phyloP scores from a whole-genome alignment of 2,888 invertebrate species.

The Cremastobaeus sp. region DNA sequence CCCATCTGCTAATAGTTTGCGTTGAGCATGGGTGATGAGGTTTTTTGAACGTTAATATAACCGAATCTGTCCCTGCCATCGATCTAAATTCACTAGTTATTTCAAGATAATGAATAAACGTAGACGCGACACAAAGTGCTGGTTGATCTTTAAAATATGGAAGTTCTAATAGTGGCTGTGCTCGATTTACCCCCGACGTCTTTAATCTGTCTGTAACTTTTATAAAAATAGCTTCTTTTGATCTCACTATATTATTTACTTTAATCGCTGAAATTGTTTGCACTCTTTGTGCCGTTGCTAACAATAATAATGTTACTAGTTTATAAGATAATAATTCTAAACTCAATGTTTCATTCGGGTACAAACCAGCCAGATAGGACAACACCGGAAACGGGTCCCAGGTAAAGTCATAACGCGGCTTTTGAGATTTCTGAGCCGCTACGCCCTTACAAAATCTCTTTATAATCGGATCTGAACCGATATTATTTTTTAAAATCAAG shows the following conservation, averaged over 20 bases:
- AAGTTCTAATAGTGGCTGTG: neutral
- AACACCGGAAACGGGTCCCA: neutral
- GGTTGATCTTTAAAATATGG: neutral
- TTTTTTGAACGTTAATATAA: neutral
- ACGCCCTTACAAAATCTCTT: neutral
- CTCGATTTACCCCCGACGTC: neutral
- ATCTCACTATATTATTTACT: neutral
- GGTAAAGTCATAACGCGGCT: neutral
- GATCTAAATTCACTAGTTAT: neutral
- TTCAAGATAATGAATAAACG: neutral
- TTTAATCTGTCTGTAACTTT: neutral
- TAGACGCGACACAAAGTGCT: neutral
- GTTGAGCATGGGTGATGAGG: neutral
- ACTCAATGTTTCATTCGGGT: neutral
- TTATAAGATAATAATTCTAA: neutral
- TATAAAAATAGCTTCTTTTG: neutral
- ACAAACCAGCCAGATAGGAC: neutral
- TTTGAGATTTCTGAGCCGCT: constrained; percentile 12
- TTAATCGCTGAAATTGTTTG: neutral
- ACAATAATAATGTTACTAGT: neutral
- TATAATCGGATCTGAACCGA: neutral
- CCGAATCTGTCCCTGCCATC: neutral
- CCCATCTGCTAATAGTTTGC: too few species aligned
- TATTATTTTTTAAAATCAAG: neutral
- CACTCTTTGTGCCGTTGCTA: neutral